phyloP scores from a whole-genome alignment of 2,113 vertebrate genomes.

The Dolichallabes microphthalmus region DNA sequence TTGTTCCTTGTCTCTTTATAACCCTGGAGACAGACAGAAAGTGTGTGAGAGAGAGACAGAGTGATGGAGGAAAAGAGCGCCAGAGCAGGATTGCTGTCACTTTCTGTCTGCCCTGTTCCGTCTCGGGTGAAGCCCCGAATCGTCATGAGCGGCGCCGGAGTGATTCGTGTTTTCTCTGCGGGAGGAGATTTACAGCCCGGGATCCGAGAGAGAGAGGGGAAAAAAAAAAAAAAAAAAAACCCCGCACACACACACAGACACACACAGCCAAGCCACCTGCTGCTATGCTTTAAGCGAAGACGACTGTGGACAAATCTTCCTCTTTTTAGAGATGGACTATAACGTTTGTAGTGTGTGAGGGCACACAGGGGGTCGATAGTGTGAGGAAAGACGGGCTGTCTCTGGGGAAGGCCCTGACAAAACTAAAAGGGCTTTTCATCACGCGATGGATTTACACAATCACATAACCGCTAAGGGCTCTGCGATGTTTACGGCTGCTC shows the following conservation, averaged over 20 bases:
- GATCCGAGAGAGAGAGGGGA: slow-evolving; percentile 28
- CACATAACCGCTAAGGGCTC: slow-evolving; percentile 19
- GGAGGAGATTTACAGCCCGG: slow-evolving; percentile 58
- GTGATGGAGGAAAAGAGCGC: neutral
- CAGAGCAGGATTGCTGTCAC: neutral
- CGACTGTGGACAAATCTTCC: slow-evolving; percentile 19
- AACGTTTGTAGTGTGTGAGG: neutral
- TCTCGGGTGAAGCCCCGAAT: slow-evolving; percentile 40
- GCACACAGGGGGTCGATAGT: slow-evolving; percentile 48
- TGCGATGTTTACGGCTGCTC: slow-evolving; percentile 50
- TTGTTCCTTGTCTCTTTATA: neutral
- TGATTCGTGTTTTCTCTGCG: slow-evolving; percentile 58
- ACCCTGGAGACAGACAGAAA: neutral
- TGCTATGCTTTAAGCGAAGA: neutral
- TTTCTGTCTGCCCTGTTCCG: neutral
- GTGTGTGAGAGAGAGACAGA: neutral
- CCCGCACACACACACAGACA: no score
- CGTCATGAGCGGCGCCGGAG: slow-evolving; percentile 60
- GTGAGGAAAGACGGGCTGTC: slow-evolving; percentile 43
- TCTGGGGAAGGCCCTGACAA: slow-evolving; percentile 46
- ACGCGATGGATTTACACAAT: slow-evolving; percentile 7
- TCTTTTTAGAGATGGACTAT: neutral
- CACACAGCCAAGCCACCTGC: neutral
- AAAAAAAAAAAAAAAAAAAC: neutral
- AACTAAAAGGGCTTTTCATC: slow-evolving; percentile 55